phyloP scores from a whole-genome alignment of 2,797 vertebrate species.

The Manis crassicaudata region DNA sequence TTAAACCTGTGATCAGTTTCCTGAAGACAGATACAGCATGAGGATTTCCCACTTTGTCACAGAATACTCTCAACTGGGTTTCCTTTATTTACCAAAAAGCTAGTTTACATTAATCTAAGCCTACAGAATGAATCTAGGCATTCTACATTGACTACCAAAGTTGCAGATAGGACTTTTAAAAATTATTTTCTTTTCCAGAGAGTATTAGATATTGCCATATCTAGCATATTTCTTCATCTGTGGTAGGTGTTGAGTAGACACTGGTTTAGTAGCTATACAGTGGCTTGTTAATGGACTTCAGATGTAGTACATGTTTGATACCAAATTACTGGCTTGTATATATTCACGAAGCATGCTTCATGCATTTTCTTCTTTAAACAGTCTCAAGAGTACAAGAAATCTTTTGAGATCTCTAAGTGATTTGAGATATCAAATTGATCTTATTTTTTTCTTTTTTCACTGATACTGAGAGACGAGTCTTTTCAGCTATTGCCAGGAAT shows the following conservation, averaged over 20 bases:
- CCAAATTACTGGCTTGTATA: not conserved
- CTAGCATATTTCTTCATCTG: not conserved
- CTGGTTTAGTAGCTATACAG: not conserved
- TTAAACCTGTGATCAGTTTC: not conserved
- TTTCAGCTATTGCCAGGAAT: not conserved
- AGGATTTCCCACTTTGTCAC: not conserved
- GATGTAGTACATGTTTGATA: not conserved
- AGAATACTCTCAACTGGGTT: slow-evolving; percentile 6
- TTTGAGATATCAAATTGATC: not conserved
- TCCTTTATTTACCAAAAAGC: not conserved
- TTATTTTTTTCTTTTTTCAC: not conserved
- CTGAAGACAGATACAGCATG: not conserved
- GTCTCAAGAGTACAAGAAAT: not conserved
- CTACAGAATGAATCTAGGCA: not conserved
- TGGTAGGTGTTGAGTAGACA: not conserved
- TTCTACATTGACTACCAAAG: not conserved
- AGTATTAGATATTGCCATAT: not conserved
- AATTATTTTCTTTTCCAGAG: not conserved
- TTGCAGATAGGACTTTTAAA: not conserved
- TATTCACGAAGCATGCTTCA: not conserved
- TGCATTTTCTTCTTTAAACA: not conserved
- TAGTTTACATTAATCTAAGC: not conserved
- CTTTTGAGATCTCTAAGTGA: not conserved
- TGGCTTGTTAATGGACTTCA: not conserved
- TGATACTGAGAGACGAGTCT: not conserved